A percentile compares a stretch with the other conserved stretches of the same genome.
Evolutionary conservation across 2,797 vertebrate genomes (phyloP).

Genomic region (Sebastes vulpes): DNA sequence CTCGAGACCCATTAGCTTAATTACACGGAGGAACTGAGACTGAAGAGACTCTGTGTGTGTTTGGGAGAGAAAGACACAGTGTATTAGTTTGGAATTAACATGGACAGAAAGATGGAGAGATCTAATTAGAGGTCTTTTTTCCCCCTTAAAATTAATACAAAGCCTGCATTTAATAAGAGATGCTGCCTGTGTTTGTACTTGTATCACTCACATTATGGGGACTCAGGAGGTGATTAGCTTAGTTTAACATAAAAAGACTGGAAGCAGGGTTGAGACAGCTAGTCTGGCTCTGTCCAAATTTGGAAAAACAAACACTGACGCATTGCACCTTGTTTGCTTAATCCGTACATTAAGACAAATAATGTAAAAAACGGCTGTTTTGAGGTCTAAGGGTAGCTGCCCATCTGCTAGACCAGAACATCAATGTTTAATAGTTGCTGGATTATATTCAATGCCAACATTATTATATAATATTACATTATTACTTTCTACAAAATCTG

Average conservation of each 20-base stretch:
- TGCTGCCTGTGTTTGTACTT: background rate
- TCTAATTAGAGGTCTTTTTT: constrained; percentile 34
- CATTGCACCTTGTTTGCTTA: background rate
- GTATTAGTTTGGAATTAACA: constrained; percentile 39
- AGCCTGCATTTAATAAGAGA: background rate
- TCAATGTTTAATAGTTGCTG: background rate
- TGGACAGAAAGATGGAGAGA: constrained; percentile 26
- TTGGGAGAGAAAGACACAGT: background rate
- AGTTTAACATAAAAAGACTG: background rate
- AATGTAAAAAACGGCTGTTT: background rate
- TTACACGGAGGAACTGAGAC: constrained; percentile 70
- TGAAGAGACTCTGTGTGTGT: constrained; percentile 17
- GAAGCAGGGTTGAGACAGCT: background rate
- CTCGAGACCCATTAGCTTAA: constrained; percentile 81
- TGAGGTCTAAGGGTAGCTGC: background rate
- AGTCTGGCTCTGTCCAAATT: background rate
- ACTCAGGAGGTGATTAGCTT: background rate
- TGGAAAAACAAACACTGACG: background rate
- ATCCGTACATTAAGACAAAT: background rate
- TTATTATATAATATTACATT: background rate
- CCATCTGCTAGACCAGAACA: background rate
- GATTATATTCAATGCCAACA: background rate
- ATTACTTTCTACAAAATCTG: background rate
- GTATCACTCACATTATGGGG: background rate
- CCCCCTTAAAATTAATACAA: background rate